phyloP scores from a whole-genome alignment of 2,888 invertebrate genomes.

The Hanleya hanleyi region DNA sequence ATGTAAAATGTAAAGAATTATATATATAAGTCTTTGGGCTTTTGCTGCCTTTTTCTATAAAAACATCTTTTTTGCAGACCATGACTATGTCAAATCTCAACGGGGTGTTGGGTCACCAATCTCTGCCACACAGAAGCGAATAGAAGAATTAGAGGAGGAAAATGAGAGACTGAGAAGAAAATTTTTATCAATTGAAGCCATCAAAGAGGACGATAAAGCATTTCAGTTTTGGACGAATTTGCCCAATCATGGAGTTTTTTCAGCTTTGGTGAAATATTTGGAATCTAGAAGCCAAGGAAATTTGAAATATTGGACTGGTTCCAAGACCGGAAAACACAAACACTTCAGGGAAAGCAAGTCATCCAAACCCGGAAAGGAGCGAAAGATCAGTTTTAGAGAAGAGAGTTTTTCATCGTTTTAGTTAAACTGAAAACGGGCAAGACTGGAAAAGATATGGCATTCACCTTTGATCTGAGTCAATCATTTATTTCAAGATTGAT shows the following conservation, averaged over 20 bases:
- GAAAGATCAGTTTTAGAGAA: conserved; percentile 32
- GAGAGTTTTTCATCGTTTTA: conserved; percentile 29
- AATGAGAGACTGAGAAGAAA: conserved; percentile 3
- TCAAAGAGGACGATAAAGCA: conserved; percentile 27
- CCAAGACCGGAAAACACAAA: neutral
- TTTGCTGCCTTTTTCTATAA: no score
- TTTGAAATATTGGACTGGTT: no score
- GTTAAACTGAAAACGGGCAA: conserved; percentile 19
- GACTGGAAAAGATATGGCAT: conserved; percentile 30
- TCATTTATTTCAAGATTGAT: conserved; percentile 22
- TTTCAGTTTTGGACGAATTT: conserved; percentile 37
- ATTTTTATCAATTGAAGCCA: conserved; percentile 15
- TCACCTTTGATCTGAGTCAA: neutral
- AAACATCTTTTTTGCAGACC: no score
- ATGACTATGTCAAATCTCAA: neutral
- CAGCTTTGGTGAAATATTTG: conserved; percentile 12
- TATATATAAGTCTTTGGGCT: no score
- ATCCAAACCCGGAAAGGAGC: conserved; percentile 9
- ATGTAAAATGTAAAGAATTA: no score
- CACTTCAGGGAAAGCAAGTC: neutral
- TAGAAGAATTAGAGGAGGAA: neutral
- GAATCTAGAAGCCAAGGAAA: conserved; percentile 18
- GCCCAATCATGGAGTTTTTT: conserved; percentile 29
- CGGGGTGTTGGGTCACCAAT: no score
- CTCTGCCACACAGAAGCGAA: no score